Conservation (phyloP, 2,797 vertebrate species). For the Falco concolor region DNA sequence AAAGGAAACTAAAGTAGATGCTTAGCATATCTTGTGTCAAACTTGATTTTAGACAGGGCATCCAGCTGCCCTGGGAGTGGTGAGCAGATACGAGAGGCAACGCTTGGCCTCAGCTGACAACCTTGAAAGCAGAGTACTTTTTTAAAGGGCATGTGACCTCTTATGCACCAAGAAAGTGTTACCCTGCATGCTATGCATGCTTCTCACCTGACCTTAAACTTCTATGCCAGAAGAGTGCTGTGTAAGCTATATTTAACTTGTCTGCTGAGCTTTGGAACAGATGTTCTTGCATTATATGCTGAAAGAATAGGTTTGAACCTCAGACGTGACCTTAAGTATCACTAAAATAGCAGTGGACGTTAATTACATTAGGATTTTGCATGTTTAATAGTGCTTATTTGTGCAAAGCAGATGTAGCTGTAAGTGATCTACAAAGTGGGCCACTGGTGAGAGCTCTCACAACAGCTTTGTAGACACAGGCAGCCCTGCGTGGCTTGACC, state of each 20-base stretch:
- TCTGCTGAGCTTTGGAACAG: slow-evolving; percentile 26
- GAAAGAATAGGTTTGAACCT: slow-evolving; percentile 3
- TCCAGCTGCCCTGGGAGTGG: not conserved
- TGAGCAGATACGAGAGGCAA: not conserved
- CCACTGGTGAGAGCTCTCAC: not conserved
- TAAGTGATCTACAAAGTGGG: not conserved
- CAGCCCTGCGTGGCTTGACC: slow-evolving; percentile 39
- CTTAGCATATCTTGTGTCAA: not conserved
- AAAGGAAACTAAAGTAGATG: not conserved
- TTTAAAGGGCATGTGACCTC: not conserved
- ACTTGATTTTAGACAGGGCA: not conserved
- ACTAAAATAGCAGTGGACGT: not conserved
- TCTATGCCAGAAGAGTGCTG: slow-evolving; percentile 23
- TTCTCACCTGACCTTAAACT: slow-evolving; percentile 64
- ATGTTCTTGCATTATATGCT: not conserved
- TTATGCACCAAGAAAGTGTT: not conserved
- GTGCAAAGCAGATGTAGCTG: not conserved
- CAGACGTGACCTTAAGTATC: not conserved
- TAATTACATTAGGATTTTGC: not conserved
- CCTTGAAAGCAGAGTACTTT: not conserved
- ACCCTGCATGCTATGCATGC: not conserved
- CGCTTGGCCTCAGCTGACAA: not conserved
- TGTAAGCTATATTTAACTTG: slow-evolving; percentile 51
- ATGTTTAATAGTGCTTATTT: not conserved
- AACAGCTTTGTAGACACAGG: not conserved